Base-by-base conservation (phyloP, 2,113 vertebrate genomes). In the Anser cygnoides region DNA sequence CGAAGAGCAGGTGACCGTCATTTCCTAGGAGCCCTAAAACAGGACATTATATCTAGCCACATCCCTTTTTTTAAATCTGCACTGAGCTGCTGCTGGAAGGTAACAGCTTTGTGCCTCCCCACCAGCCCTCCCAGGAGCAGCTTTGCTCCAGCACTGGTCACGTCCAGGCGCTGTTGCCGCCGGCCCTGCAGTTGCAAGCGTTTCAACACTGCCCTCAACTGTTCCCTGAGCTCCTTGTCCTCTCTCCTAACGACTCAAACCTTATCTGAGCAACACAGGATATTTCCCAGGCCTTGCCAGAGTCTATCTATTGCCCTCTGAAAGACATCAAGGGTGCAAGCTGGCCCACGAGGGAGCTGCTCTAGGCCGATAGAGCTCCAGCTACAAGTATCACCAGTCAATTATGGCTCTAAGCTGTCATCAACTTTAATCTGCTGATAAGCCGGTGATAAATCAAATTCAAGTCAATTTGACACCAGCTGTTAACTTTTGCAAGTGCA, bases 201-300 rank as follows among this genome's bases (percentile, higher is more conserved):
- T 52, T 92, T 84, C 91, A 87, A 84, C 91, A 88, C 93, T 92
- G 95, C 95, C 91, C 95, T 89, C 85, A 80, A 44, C 93, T 6
- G 95, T 90, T 84, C 86, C 89, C 66, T 16, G 74, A 44, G 86
- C 70, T 84, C 65, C 65, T 74, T 5, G n/a, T 29, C 93, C 85
- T 33, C 88, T 18, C 43, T 57, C 49, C 50, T 10, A 3, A 22
- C 1, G 1, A 4, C 58, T 67, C 59, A 1, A 65, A 25, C 54
- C 58, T 92, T 63, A 67, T 84, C 88, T 57, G 58, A 41, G 82
- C 11, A 39, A 85, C 8, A 1, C 89, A 76, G 91, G 80, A 28
- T 31, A 59, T 46, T 29, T 67, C 80, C 84, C 80, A 41, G 87
- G 57, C 87, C 72, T 35, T 8, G 15, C 58, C 68, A 29, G 39